Evolutionary conservation across 2,888 invertebrate species (phyloP), one percentile per base, ranked within the genome.

Genomic region (Cataglyphis altisquamis): DNA sequence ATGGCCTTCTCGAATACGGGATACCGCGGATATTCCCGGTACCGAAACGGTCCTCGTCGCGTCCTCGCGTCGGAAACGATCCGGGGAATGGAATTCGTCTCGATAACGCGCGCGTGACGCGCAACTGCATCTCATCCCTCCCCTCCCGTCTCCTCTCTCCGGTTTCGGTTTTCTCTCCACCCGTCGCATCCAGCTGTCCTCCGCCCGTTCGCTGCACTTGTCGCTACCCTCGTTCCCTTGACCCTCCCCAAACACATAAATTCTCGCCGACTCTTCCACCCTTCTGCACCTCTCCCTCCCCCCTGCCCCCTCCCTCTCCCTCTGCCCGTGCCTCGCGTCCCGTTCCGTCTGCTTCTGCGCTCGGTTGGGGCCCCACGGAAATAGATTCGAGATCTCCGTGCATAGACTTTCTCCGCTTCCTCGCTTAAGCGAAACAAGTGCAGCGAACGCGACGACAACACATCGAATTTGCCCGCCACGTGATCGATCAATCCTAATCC

Each of bases 181-280:
- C 36, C 86, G 86, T 88, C 89, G 90, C 72, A 36, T 89, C 88
- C 92, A 93, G 91, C 91, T 92, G 92, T 87, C 86, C 85, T 80
- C 83, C 84, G 86, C 84, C 77, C 36, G 68, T 89, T 88, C 85
- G 90, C 82, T 91, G 92, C 93, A 93, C 93, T 94, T 93, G 93
- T 92, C 92, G 89, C 91, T 92, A 90, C 91, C 90, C 90, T 90
- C 89, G 91, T 93, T 93, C 92, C 94, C 94, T 93, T 94, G 94
- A 94, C 94, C 93, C 94, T 93, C 92, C 91, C 91, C 89, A 92
- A 93, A 91, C 91, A 85, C 91, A 93, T 93, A 93, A 94, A 94
- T 93, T 84, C 68, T 78, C 83, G 55, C 55, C 39, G 32, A 32
- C 32, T 25, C 25, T 25, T 25, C 25, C 25, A 25, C 25, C 25